A percentile compares a stretch with the other conserved stretches of the same genome.
phyloP scores from a whole-genome alignment of 2,113 vertebrate genomes.

The Chlamydotis undulata region DNA sequence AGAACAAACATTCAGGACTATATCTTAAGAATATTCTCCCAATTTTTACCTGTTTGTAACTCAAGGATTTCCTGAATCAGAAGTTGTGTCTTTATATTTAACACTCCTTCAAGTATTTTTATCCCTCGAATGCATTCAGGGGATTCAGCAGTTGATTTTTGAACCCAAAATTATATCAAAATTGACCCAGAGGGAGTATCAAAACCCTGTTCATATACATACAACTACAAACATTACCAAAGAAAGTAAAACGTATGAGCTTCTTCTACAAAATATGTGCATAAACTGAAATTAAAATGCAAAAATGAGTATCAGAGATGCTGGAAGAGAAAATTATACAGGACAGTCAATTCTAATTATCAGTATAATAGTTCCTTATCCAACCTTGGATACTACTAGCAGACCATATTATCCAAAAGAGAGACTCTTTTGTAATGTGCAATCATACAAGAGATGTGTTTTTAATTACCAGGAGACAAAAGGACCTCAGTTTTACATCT shows the following conservation, averaged over 20 bases:
- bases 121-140: neutral
- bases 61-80: neutral
- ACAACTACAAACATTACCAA: neutral
- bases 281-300: neutral
- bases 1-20: neutral
- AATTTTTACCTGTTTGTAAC: neutral
- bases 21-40: neutral
- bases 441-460: neutral
- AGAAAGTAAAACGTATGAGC: neutral
- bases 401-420: neutral
- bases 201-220: neutral
- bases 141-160: neutral
- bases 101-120: neutral
- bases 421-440: neutral
- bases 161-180: neutral
- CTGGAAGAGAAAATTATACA: constrained; percentile 3
- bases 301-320: neutral
- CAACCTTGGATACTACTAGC: neutral
- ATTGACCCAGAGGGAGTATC: neutral
- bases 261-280: neutral
- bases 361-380: neutral
- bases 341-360: neutral
- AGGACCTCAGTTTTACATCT: constrained; percentile 25
- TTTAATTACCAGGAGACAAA: constrained; percentile 40
- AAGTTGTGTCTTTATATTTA: neutral